These are phyloP conservation scores for Bembecia ichneumoniformis DNA, from an alignment of 2,888 invertebrate genomes.

Conservation along the genomic window DNA sequence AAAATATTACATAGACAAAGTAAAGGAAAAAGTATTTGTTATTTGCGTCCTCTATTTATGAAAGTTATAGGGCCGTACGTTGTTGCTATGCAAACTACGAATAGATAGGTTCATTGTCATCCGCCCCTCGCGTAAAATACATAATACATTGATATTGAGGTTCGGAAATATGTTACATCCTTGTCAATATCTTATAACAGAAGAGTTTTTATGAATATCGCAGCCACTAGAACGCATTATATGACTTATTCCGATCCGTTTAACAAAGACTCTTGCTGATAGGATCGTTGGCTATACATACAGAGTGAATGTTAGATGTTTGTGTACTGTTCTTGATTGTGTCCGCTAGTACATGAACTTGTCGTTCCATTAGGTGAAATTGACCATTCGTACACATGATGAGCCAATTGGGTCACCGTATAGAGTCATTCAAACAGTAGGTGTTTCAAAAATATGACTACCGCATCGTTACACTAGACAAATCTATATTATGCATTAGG, in stretches of 20 bases:
- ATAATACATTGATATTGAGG: slow-evolving; percentile 8
- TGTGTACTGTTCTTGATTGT: too few relatives aligned
- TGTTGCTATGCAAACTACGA: slow-evolving; percentile 9
- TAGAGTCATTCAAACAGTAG: not conserved
- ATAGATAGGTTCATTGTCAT: slow-evolving; percentile 8
- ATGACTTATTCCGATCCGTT: too few relatives aligned
- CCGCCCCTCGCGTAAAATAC: slow-evolving; percentile 5
- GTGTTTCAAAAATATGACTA: not conserved
- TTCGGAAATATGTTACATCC: slow-evolving; percentile 7
- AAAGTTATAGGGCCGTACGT: slow-evolving; percentile 2
- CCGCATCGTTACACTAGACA: too few relatives aligned
- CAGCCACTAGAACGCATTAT: not conserved
- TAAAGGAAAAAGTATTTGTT: not conserved
- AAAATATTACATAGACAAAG: too few relatives aligned
- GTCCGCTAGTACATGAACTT: slow-evolving; percentile 13
- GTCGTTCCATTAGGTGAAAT: slow-evolving; percentile 37
- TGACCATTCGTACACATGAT: slow-evolving; percentile 26
- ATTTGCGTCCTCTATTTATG: slow-evolving; percentile 5
- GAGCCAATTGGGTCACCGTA: not conserved
- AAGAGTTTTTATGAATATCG: not conserved
- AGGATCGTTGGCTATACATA: too few relatives aligned
- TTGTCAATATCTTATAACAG: not conserved
- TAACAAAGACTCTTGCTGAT: too few relatives aligned
- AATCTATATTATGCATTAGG: too few relatives aligned
- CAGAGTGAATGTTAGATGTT: too few relatives aligned